phyloP scores from a whole-genome alignment of 2,888 invertebrate genomes.

The Trichopoda pennipes region DNA sequence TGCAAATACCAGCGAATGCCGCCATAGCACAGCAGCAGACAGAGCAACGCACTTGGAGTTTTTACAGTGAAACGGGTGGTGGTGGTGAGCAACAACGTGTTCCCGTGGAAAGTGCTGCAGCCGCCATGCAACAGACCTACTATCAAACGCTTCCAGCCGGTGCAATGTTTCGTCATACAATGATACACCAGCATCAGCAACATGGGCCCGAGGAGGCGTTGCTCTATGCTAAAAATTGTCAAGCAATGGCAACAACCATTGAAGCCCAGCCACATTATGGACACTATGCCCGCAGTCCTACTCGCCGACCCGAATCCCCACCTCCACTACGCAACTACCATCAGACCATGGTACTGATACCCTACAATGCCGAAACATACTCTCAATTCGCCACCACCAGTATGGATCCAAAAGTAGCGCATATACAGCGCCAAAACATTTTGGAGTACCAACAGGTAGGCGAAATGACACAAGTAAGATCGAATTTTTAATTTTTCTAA shows the following conservation, averaged over 20 bases:
- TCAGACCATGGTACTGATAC: constrained; percentile 86
- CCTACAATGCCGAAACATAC: constrained; percentile 83
- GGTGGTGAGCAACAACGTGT: constrained; percentile 75
- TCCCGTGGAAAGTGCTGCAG: constrained; percentile 75
- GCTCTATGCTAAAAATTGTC: constrained; percentile 80
- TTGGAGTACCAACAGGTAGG: constrained; percentile 81
- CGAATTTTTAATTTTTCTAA: constrained; percentile 45
- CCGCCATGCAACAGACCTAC: constrained; percentile 76
- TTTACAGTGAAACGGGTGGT: constrained; percentile 73
- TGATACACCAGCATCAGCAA: constrained; percentile 78
- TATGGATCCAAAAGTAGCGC: constrained; percentile 78
- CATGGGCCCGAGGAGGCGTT: constrained; percentile 79
- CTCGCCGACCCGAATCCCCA: constrained; percentile 85
- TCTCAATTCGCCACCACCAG: constrained; percentile 79
- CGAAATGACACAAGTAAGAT: constrained; percentile 66
- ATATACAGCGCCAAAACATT: constrained; percentile 80
- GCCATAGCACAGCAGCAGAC: constrained; percentile 79
- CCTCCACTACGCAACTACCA: constrained; percentile 87
- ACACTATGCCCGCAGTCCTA: constrained; percentile 81
- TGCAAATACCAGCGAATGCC: constrained; percentile 73
- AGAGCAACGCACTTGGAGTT: constrained; percentile 80
- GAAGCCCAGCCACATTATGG: constrained; percentile 77
- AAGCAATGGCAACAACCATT: constrained; percentile 76
- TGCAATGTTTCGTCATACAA: constrained; percentile 79
- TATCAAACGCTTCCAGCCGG: constrained; percentile 80